Evolutionary conservation across 2,888 invertebrate species (phyloP).

Genomic region (Heliconius cydno): DNA sequence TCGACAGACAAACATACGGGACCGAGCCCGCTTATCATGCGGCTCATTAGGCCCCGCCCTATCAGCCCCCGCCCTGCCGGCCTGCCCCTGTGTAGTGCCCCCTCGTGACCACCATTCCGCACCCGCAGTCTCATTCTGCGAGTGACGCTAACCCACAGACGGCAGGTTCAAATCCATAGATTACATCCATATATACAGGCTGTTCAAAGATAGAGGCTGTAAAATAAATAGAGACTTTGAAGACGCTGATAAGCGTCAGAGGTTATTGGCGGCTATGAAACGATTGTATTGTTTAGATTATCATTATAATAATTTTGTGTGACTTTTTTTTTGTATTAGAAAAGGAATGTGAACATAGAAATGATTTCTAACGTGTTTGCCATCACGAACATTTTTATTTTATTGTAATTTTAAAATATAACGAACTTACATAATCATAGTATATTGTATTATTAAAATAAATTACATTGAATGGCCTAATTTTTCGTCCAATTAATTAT

Average conservation of each 20-base stretch:
- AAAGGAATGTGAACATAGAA: background rate
- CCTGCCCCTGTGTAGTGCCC: slow-evolving; percentile 75
- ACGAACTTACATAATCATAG: background rate
- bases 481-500: slow-evolving; percentile 3
- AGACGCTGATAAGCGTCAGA: slow-evolving; percentile 59
- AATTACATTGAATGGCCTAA: too few relatives aligned
- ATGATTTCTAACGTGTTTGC: background rate
- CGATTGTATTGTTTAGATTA: slow-evolving; percentile 62
- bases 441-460: background rate
- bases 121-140: slow-evolving; percentile 84
- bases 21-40: slow-evolving; percentile 73
- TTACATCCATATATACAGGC: slow-evolving; percentile 8
- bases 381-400: too few relatives aligned
- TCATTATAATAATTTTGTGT: slow-evolving; percentile 48
- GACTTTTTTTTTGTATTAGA: background rate
- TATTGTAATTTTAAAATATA: background rate
- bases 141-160: slow-evolving; percentile 70
- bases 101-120: slow-evolving; percentile 82
- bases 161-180: slow-evolving; percentile 35
- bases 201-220: slow-evolving; percentile 1
- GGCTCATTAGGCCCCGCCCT: slow-evolving; percentile 71
- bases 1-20: slow-evolving; percentile 59
- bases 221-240: slow-evolving; percentile 43
- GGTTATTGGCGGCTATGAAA: slow-evolving; percentile 61
- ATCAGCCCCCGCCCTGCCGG: slow-evolving; percentile 74